Percentiles rank a stretch among this genome's conserved stretches.
phyloP scores from a whole-genome alignment of 92 coral and sea anemone genomes.

The Nematostella vectensis region DNA sequence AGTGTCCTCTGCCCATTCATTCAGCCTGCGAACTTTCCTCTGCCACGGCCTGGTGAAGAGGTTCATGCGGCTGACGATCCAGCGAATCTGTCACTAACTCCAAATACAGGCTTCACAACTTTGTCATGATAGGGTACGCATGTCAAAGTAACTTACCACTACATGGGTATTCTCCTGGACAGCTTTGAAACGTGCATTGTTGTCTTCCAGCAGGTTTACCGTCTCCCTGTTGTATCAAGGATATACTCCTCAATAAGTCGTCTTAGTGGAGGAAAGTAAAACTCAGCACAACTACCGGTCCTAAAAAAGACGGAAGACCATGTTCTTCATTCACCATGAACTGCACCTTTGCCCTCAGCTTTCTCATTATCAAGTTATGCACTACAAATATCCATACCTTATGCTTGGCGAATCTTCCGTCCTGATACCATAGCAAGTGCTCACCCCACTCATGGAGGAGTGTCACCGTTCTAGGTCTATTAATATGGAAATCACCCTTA shows the following conservation, averaged over 20 bases:
- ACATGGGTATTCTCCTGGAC: no score
- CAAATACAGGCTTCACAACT: neutral
- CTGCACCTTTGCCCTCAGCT: constrained; percentile 12
- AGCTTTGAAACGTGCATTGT: neutral
- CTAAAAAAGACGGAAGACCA: constrained; percentile 27
- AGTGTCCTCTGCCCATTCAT: constrained; percentile 28
- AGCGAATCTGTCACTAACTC: constrained; percentile 6
- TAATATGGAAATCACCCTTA: neutral
- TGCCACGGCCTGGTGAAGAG: neutral
- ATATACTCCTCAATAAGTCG: constrained; percentile 11
- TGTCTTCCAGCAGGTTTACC: constrained; percentile 2
- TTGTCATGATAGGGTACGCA: neutral
- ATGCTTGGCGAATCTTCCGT: neutral
- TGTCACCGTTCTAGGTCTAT: neutral
- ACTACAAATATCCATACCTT: constrained; percentile 27
- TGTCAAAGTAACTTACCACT: no score
- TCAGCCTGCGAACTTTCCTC: no score
- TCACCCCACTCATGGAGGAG: neutral
- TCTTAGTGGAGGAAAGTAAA: constrained; percentile 3
- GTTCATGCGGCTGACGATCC: neutral
- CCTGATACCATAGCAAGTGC: neutral
- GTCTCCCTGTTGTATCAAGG: constrained; percentile 1
- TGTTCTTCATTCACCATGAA: constrained; percentile 21
- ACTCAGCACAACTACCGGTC: constrained; percentile 19
- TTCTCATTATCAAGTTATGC: constrained; percentile 32